phyloP scores from a whole-genome alignment of 2,888 invertebrate species.

The Scaptomyza caliginosa region DNA sequence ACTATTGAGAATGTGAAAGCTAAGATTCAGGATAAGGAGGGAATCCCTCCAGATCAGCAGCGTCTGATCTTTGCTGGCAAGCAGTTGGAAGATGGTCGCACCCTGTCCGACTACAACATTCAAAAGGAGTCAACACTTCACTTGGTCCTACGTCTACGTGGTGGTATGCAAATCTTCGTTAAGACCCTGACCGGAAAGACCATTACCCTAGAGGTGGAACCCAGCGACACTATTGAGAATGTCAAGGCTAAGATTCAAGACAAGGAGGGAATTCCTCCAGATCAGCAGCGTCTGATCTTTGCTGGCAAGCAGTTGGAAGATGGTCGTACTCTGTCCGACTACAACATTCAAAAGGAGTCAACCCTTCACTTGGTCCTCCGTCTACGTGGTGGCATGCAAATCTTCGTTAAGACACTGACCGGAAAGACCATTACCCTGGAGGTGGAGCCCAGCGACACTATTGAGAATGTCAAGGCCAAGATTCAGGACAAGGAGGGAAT shows the following conservation, averaged over 20 bases:
- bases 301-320: constrained; percentile 59
- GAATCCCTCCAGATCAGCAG: constrained; percentile 76
- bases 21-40: constrained; percentile 74
- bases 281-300: constrained; percentile 58
- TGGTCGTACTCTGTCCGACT: constrained; percentile 51
- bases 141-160: constrained; percentile 92
- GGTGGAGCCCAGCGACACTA: constrained; percentile 48
- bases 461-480: constrained; percentile 62
- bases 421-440: constrained; percentile 59
- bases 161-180: constrained; percentile 86
- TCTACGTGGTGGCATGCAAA: constrained; percentile 60
- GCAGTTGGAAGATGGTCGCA: constrained; percentile 96
- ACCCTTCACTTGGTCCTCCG: constrained; percentile 56
- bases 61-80: constrained; percentile 83
- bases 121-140: constrained; percentile 97
- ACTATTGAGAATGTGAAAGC: constrained; percentile 70
- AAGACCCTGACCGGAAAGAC: constrained; percentile 49
- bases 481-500: constrained; percentile 63
- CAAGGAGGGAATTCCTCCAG: constrained; percentile 56
- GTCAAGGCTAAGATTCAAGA: constrained; percentile 48
- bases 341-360: constrained; percentile 59
- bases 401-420: constrained; percentile 56
- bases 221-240: constrained; percentile 40
- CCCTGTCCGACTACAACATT: constrained; percentile 95
- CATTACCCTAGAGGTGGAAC: constrained; percentile 42